These are phyloP conservation scores for Aradophagus sp. DNA, from an alignment of 1,140 invertebrate species.

Conservation along the genomic window DNA sequence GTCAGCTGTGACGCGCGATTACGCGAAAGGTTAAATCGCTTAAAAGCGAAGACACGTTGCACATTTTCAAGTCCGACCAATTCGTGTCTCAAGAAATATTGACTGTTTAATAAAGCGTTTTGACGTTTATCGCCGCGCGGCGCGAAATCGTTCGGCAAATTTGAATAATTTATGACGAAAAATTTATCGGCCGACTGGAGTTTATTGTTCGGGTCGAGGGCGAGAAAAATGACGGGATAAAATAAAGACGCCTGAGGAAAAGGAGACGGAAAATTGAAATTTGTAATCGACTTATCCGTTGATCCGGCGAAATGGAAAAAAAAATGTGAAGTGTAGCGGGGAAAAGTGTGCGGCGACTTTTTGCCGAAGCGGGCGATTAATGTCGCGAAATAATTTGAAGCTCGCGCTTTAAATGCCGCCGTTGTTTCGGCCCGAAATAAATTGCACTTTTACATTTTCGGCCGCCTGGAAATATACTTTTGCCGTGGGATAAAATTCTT, in stretches of 20 bases:
- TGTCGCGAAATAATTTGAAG: conserved; percentile 6
- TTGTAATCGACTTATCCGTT: not conserved
- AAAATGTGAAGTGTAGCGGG: no score
- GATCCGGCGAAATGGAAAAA: no score
- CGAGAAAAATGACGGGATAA: no score
- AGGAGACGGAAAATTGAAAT: not conserved
- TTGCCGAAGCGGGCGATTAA: conserved; percentile 6
- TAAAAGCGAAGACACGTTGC: conserved; percentile 40
- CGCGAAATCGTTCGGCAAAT: no score
- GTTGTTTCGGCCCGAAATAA: not conserved
- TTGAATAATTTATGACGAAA: no score
- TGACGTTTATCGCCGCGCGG: conserved; percentile 3
- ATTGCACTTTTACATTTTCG: not conserved
- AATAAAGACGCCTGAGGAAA: no score
- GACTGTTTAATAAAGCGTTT: conserved; percentile 7
- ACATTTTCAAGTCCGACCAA: conserved; percentile 26
- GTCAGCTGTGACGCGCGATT: conserved; percentile 29
- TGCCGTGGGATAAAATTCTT: no score
- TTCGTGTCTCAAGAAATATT: conserved; percentile 14
- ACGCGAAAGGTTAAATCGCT: conserved; percentile 52
- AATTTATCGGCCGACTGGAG: no score
- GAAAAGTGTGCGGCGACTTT: no score
- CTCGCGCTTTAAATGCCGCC: not conserved
- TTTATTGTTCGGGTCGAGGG: no score
- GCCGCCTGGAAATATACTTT: no score